Percentiles rank a stretch among this genome's conserved stretches.
phyloP scores from a whole-genome alignment of 1,140 invertebrate genomes.

The Elysia chlorotica region DNA sequence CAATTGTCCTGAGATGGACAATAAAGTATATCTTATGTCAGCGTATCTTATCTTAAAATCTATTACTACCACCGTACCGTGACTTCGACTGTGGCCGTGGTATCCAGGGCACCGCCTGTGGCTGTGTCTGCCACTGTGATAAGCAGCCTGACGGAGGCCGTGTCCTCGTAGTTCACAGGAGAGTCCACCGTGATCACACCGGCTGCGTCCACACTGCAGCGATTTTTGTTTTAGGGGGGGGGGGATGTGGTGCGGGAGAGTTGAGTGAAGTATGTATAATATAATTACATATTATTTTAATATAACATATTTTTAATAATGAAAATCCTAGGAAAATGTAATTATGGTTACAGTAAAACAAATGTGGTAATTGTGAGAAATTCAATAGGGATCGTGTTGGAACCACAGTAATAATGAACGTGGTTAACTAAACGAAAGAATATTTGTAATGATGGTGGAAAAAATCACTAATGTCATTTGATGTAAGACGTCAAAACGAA shows the following conservation, averaged over 20 bases:
- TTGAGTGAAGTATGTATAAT: neutral
- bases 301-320: neutral
- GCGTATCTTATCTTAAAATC: neutral
- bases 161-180: constrained; percentile 9
- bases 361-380: no score
- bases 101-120: neutral
- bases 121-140: constrained; percentile 1
- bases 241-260: neutral
- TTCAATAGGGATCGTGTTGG: no score
- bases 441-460: no score
- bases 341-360: neutral
- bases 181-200: neutral
- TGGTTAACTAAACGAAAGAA: no score
- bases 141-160: neutral
- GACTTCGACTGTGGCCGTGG: neutral
- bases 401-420: no score
- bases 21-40: neutral
- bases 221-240: no score
- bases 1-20: neutral
- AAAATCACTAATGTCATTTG: no score
- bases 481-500: no score
- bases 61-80: neutral
- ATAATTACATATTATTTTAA: neutral
- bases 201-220: neutral
- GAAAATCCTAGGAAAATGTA: neutral